These are phyloP conservation scores for Drosophila engyochracea DNA, from an alignment of 2,888 invertebrate genomes.

Conservation along the genomic window DNA sequence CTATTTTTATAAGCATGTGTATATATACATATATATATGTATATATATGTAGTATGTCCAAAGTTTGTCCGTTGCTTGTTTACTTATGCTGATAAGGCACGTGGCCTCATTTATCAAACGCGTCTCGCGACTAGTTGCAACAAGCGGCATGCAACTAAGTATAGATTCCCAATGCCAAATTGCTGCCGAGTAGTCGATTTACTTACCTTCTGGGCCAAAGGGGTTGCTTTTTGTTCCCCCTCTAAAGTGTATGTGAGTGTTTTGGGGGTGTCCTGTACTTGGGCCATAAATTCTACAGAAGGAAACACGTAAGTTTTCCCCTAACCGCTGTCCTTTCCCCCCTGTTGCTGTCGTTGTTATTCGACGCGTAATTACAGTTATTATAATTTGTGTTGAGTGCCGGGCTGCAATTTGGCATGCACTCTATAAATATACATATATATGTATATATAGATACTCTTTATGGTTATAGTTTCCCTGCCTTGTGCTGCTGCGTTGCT, in stretches of 20 bases:
- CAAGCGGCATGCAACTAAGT: constrained; percentile 71
- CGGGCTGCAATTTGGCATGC: constrained; percentile 42
- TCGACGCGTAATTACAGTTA: constrained; percentile 74
- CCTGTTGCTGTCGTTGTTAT: constrained; percentile 30
- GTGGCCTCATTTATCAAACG: constrained; percentile 84
- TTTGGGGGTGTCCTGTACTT: constrained; percentile 52
- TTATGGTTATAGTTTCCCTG: constrained; percentile 2
- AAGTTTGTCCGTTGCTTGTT: constrained; percentile 62
- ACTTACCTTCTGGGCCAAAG: constrained; percentile 18
- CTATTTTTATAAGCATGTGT: constrained; percentile 44
- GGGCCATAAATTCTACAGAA: constrained; percentile 67
- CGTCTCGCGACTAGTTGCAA: constrained; percentile 66
- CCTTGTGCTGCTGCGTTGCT: neutral
- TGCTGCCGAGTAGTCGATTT: constrained; percentile 35
- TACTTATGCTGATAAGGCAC: constrained; percentile 81
- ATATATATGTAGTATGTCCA: constrained; percentile 27
- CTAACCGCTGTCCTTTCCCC: neutral
- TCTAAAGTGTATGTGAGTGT: constrained; percentile 1
- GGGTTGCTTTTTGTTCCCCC: constrained; percentile 45
- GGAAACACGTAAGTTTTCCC: constrained; percentile 60
- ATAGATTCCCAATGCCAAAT: constrained; percentile 56
- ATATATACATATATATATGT: neutral
- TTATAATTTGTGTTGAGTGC: constrained; percentile 79
- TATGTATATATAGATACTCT: neutral
- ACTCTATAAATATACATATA: neutral